These are phyloP conservation scores for Salarias fasciatus DNA, from an alignment of 2,797 vertebrate genomes.

Conservation along the genomic window DNA sequence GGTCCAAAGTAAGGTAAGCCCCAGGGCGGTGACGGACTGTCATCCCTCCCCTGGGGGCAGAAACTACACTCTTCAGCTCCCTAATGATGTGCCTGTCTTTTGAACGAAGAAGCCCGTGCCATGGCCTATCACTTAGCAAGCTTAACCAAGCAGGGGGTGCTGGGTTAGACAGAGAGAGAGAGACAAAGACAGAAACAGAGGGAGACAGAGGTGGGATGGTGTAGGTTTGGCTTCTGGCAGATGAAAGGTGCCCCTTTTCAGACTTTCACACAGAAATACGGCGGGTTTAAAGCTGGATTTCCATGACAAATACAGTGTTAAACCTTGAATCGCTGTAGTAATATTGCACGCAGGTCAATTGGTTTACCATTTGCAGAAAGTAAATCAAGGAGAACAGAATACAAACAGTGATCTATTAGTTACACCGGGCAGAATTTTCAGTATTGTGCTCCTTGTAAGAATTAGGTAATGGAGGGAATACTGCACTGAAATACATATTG, in stretches of 20 bases:
- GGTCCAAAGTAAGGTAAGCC: constrained; percentile 81
- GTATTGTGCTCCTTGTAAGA: constrained; percentile 35
- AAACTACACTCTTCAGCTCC: constrained; percentile 75
- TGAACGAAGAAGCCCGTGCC: constrained; percentile 77
- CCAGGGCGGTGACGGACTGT: constrained; percentile 79
- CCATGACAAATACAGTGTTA: constrained; percentile 18
- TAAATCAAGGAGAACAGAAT: constrained; percentile 27
- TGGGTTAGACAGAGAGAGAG: constrained; percentile 48
- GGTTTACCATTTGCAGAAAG: constrained; percentile 29
- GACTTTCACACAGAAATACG: constrained; percentile 47
- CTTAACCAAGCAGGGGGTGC: constrained; percentile 70
- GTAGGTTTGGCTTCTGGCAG: constrained; percentile 54
- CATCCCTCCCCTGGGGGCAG: constrained; percentile 82
- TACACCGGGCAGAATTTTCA: constrained; percentile 4
- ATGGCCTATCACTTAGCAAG: constrained; percentile 82
- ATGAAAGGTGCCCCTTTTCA: constrained; percentile 67
- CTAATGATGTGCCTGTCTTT: constrained; percentile 85
- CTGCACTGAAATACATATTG: constrained; percentile 56
- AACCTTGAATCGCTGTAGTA: constrained; percentile 18
- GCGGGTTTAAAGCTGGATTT: constrained; percentile 36
- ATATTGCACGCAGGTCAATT: constrained; percentile 37
- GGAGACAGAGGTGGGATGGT: constrained; percentile 58
- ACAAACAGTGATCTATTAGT: constrained; percentile 15
- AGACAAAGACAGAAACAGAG: constrained; percentile 58
- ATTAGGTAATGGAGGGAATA: constrained; percentile 33